Base-by-base conservation (phyloP, 23 tunicate genomes). In the Halocynthia aurantium region DNA sequence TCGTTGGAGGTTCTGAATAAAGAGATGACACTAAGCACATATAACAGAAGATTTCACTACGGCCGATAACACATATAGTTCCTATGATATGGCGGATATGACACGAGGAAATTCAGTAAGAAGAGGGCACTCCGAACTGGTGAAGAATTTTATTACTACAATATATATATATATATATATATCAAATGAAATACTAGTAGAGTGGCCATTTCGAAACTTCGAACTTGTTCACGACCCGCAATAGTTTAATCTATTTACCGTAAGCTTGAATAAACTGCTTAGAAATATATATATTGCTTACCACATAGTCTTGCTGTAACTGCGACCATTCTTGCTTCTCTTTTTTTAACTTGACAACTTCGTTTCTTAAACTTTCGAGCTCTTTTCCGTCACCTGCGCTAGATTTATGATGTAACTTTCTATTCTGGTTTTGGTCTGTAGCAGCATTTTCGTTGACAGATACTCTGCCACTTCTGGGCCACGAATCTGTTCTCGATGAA, bases 401-500 rank as follows among this genome's bases (percentile, higher is more conserved):
- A 21, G 55, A 71, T 40, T 77, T 74, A 64, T 55, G 76, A 63
- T 69, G 55, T 65, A 22, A 66, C 31, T 53, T 75, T 49, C 67
- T 51, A 51, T 62, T 63, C 20, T 40, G 76, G 50, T 69, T 69
- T 44, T 67, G 78, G 20, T 76, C 87, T 56, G 77, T 49, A 52
- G 62, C 31, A 17, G 61, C 80, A 19, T 19, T 60, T 69, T 84
- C 81, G 51, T 22, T 18, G 53, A 52, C 21, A 8, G 63, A 22
- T 7, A 52, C 52, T 71, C 61, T 71, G 40, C 71, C 81, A 76
- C 22, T 76, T 31, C 87, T 61, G 6, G 87, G 87, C 87, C 87
- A 84, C 50, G 87, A 84, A 70, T 84, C 87, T 56, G 87, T 84
- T n/a, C 81, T 55, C 8, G 87, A 84, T 52, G 87, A 84, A 40